These are phyloP conservation scores for Agapetus fuscipes DNA, from an alignment of 2,888 invertebrate species.

Conservation along the genomic window DNA sequence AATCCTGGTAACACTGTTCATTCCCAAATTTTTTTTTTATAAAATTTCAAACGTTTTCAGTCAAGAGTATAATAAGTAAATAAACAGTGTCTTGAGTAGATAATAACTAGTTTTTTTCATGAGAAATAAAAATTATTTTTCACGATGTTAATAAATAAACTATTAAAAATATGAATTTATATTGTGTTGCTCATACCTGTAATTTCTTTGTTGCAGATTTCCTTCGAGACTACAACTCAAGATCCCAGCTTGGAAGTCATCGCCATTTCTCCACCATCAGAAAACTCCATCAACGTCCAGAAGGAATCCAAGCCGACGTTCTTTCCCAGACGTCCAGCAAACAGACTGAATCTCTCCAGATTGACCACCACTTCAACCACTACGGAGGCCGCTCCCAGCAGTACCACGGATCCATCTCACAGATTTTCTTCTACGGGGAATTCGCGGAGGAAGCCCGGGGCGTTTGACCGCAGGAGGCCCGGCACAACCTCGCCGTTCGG, in stretches of 20 bases:
- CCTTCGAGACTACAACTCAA: conserved; percentile 1
- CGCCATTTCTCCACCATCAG: conserved; percentile 8
- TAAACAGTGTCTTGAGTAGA: too few species aligned
- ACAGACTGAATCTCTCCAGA: conserved; percentile 5
- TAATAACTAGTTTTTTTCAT: too few species aligned
- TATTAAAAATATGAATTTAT: not conserved
- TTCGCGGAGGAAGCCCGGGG: conserved; percentile 10
- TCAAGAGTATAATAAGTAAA: too few species aligned
- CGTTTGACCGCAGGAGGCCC: conserved; percentile 7
- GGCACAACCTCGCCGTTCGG: conserved; percentile 8
- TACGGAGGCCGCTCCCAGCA: conserved; percentile 2
- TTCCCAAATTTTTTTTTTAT: too few species aligned
- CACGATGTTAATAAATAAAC: too few species aligned
- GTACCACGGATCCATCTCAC: not conserved
- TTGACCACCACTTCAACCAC: conserved; percentile 3
- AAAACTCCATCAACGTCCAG: conserved; percentile 8
- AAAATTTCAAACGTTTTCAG: too few species aligned
- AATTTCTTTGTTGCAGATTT: not conserved
- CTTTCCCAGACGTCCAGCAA: conserved; percentile 15
- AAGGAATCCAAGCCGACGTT: conserved; percentile 10
- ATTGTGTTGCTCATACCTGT: not conserved
- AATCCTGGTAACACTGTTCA: too few species aligned
- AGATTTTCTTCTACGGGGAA: conserved; percentile 9
- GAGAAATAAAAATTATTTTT: too few species aligned
- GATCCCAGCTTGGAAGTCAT: conserved; percentile 1